Base-by-base conservation (phyloP, 2,797 vertebrate genomes). In the Pangasius mekongensis region DNA sequence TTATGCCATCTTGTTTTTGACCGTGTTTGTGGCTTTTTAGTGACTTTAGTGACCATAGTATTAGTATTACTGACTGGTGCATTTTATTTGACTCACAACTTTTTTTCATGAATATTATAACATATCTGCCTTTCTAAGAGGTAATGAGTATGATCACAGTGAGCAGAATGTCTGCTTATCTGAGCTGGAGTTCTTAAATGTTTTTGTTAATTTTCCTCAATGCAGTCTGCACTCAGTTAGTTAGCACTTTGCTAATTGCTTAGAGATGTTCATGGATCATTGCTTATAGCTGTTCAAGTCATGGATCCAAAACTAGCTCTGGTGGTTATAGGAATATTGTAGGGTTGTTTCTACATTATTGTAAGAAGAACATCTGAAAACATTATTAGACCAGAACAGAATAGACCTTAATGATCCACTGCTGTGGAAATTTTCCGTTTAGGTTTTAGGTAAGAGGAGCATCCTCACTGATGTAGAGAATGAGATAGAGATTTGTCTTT, bases 401-500 rank as follows among this genome's bases (percentile, higher is more conserved):
- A 43, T n/a, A 43, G 24, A 39, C 11, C 5, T 39, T 43, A 82
- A 83, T 47, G 33, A 4, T 9, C 36, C 14, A 43, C 24, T 64
- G 14, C 10, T 30, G n/a, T 67, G 64, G 39, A 84, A 67, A 52
- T 18, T 20, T 20, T 83, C 43, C n/a, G 5, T 36, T 30, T 52
- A 22, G 30, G 18, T 27, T 78, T 56, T 89, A 85, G 82, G 52
- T 52, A 30, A 78, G n/a, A 67, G 49, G 73, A 87, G 54, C 64
- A 71, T 84, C 54, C 54, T 78, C 54, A 22, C 10, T 73, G 64
- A 39, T 64, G 54, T 85, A 81, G 66, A 80, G 81, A 87, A 78
- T 52, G 62, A 62, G 71, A 14, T 49, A 43, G n/a, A 27, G 36
- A 62, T 91, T 86, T 87, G 91, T 76, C 81, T 90, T 87, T 85